Evolutionary conservation across 2,113 vertebrate genomes (phyloP), one percentile per base, ranked within the genome.

Genomic region (Monarcha castaneiventris): DNA sequence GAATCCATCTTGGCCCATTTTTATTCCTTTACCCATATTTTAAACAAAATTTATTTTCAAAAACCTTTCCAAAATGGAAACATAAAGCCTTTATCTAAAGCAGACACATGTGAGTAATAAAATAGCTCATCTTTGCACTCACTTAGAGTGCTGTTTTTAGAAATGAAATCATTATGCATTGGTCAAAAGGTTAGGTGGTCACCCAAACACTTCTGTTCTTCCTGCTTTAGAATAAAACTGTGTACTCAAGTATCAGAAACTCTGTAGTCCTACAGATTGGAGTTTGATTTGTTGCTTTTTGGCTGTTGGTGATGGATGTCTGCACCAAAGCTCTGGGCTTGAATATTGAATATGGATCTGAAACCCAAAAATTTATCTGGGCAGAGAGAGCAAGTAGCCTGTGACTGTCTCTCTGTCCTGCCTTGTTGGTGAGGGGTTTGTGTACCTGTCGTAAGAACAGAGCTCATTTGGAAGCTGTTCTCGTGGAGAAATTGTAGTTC

Each of bases 1-100:
- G 72, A 69, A 92, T 83, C 52, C 52, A 84, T 89, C 67, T 89
- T 67, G 80, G 68, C 91, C 44, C 44, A 80, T 96, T 95, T 94
- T 87, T 90, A 92, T 91, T 78, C 48, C 35, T 67, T 79, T 43
- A 66, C 39, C 26, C 64, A 15, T 91, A 83, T 62, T 92, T 97
- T 91, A 86, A 92, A 88, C 49, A 84, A 68, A 91, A 91, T 56
- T 16, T 32, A 32, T 78, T 91, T 90, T 77, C 41, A 59, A 62
- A 74, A 41, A 43, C 78, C 41, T 68, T 71, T 82, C 66, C 32
- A 66, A 64, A 89, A 91, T 59, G 79, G 35, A 74, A 77, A 63
- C 19, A 32, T 49, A 56, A 84, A 90, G 52, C 37, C 49, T 90
- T 96, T 94, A 79, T 93, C 81, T 94, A 55, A 91, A 90, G 71